Evolutionary conservation across 2,888 invertebrate species (phyloP).

Genomic region (Pyrochroa serraticornis): DNA sequence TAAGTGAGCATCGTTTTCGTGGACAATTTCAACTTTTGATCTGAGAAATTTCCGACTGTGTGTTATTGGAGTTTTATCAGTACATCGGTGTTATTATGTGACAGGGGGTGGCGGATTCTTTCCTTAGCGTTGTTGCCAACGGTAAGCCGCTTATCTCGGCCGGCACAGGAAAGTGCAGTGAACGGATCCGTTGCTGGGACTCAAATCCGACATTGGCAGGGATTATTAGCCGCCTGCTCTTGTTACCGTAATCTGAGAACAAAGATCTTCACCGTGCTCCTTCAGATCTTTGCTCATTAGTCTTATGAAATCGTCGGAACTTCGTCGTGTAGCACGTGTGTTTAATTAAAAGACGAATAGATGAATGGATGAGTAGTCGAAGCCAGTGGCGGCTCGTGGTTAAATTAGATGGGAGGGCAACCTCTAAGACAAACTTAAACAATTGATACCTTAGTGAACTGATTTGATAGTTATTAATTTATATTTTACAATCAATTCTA

Average conservation of each 20-base stretch:
- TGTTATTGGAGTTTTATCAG: conserved; percentile 21
- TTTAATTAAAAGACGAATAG: neutral
- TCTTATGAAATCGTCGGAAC: conserved; percentile 28
- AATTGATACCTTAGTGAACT: too few relatives aligned
- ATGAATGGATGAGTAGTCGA: neutral
- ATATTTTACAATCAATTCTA: too few relatives aligned
- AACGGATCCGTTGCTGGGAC: conserved; percentile 43
- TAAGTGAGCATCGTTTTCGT: too few relatives aligned
- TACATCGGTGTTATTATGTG: conserved; percentile 18
- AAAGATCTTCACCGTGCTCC: conserved; percentile 36
- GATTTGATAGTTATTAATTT: too few relatives aligned
- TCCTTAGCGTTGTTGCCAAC: conserved; percentile 23
- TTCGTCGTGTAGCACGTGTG: neutral
- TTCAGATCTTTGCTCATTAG: conserved; percentile 34
- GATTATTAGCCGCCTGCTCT: conserved; percentile 50
- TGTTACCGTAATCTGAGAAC: conserved; percentile 42
- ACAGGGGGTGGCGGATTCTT: conserved; percentile 17
- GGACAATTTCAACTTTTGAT: too few relatives aligned
- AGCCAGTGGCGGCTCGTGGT: conserved; percentile 13
- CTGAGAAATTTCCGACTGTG: neutral
- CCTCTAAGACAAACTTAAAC: too few relatives aligned
- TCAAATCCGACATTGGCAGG: conserved; percentile 51
- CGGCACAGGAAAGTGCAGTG: conserved; percentile 45
- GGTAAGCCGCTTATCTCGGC: conserved; percentile 44
- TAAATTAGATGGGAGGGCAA: conserved; percentile 18